Evolutionary conservation across 2,888 invertebrate species (phyloP).

Genomic region (Spatulosminthurus flaviceps): DNA sequence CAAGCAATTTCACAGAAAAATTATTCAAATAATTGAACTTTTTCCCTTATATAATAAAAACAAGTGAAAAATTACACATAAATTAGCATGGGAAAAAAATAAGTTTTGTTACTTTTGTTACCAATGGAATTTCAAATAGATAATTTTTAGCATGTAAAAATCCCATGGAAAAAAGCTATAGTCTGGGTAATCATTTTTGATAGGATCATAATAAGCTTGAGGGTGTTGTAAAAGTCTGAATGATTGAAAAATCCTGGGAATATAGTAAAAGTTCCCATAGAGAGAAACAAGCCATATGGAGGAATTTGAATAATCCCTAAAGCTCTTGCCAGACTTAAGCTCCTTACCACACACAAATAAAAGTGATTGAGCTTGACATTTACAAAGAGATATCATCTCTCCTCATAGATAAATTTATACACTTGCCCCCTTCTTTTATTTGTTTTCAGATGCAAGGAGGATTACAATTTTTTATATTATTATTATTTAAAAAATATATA

Average conservation of each 20-base stretch:
- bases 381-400: slow-evolving; percentile 14
- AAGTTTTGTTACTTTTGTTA: too few species aligned
- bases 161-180: too few species aligned
- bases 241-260: background rate
- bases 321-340: slow-evolving; percentile 15
- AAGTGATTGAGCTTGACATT: slow-evolving; percentile 18
- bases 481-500: too few species aligned
- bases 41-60: too few species aligned
- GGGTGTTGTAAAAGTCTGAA: background rate
- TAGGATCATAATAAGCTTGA: too few species aligned
- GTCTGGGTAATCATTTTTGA: too few species aligned
- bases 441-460: background rate
- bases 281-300: background rate
- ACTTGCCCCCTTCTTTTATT: background rate
- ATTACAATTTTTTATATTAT: background rate
- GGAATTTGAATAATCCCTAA: slow-evolving; percentile 24
- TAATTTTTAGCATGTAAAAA: too few species aligned
- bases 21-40: too few species aligned
- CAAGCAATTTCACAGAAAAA: background rate
- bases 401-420: background rate
- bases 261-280: too few species aligned
- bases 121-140: too few species aligned
- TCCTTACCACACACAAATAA: slow-evolving; percentile 14
- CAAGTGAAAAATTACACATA: too few species aligned
- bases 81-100: too few species aligned